phyloP scores from a whole-genome alignment of 1,140 invertebrate genomes.

The Teleogryllus occipitalis region DNA sequence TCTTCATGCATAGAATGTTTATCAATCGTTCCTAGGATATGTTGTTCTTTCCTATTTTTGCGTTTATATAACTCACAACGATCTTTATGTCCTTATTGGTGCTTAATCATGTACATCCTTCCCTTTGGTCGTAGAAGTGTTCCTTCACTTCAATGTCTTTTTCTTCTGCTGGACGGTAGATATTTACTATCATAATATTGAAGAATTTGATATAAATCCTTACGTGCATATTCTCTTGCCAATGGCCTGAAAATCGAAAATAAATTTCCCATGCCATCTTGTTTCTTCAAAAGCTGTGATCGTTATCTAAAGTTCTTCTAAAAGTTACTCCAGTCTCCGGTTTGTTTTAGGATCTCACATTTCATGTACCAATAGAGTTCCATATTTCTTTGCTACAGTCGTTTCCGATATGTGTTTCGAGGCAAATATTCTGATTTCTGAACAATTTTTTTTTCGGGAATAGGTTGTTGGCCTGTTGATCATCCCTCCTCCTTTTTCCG shows the following conservation, averaged over 20 bases:
- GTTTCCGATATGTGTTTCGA: too few species aligned
- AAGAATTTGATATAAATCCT: not conserved
- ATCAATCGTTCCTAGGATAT: not conserved
- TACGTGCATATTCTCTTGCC: not conserved
- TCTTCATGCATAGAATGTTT: not conserved
- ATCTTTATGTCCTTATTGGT: not conserved
- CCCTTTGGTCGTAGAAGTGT: not conserved
- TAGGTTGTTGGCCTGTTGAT: too few species aligned
- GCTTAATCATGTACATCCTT: not conserved
- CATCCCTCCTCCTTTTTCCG: too few species aligned
- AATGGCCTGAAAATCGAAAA: not conserved
- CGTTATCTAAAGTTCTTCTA: not conserved
- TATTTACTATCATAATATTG: slow-evolving; percentile 1
- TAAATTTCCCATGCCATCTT: not conserved
- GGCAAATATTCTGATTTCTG: too few species aligned
- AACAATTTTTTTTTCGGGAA: too few species aligned
- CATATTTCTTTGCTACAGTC: slow-evolving; percentile 8
- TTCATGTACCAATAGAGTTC: too few species aligned
- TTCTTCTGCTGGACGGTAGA: not conserved
- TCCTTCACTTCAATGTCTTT: not conserved
- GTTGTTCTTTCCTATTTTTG: not conserved
- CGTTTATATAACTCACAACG: too few species aligned
- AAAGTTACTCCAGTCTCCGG: slow-evolving; percentile 17
- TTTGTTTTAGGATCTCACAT: not conserved
- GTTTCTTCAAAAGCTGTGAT: not conserved